Evolutionary conservation across 2,888 invertebrate genomes (phyloP).

Genomic region (Globia sparganii): DNA sequence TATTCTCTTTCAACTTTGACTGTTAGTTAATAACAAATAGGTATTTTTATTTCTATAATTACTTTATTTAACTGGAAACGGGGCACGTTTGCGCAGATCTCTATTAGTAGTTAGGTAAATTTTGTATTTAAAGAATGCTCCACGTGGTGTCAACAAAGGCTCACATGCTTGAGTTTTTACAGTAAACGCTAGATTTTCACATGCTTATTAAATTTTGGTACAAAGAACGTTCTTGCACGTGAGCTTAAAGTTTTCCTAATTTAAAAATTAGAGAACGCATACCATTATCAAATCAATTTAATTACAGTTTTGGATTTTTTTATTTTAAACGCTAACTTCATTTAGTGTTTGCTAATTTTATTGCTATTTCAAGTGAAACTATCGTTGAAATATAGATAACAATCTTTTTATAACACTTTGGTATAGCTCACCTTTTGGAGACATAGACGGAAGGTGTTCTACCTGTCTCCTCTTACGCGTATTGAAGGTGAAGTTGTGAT

Average conservation of each 20-base stretch:
- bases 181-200: slow-evolving; percentile 63
- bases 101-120: slow-evolving; percentile 42
- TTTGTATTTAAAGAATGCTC: slow-evolving; percentile 61
- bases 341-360: neutral
- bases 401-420: neutral
- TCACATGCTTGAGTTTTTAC: slow-evolving; percentile 66
- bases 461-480: too few relatives aligned
- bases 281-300: neutral
- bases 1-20: neutral
- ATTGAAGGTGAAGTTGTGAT: too few relatives aligned
- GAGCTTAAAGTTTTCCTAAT: neutral
- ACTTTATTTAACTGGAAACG: slow-evolving; percentile 36
- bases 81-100: slow-evolving; percentile 41
- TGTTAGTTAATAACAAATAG: neutral
- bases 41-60: slow-evolving; percentile 5
- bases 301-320: neutral
- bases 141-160: slow-evolving; percentile 70
- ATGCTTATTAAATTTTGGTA: slow-evolving; percentile 28
- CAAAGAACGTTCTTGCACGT: neutral
- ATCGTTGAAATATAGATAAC: neutral
- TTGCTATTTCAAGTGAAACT: neutral
- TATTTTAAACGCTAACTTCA: neutral
- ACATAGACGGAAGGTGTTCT: too few relatives aligned
- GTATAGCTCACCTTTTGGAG: neutral
- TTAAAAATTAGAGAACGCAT: neutral